Percentiles rank a stretch among this genome's conserved stretches.
Evolutionary conservation across 2,888 invertebrate species (phyloP).

Genomic region (Trachelus iudaicus): DNA sequence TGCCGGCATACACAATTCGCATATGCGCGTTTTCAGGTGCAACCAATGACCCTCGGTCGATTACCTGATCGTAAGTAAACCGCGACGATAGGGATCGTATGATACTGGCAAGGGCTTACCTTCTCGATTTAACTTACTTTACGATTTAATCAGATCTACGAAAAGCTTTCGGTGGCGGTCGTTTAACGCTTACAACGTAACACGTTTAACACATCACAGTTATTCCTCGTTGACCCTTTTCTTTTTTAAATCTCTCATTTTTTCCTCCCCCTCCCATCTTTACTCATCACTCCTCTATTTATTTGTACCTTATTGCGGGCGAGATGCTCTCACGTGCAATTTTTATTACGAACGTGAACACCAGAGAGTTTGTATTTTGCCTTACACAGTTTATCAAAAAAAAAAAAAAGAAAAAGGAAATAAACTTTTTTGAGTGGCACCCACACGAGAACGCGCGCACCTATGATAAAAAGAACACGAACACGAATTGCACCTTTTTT

Average conservation of each 20-base stretch:
- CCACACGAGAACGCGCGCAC: constrained; percentile 50
- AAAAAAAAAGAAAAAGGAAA: not conserved
- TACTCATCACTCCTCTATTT: not conserved
- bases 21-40: not conserved
- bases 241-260: not conserved
- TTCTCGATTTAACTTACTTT: not conserved
- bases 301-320: not conserved
- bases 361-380: constrained; percentile 59
- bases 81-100: not conserved
- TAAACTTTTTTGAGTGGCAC: constrained; percentile 58
- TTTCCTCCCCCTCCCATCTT: not conserved
- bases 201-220: not conserved
- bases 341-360: not conserved
- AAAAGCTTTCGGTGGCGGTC: constrained; percentile 60
- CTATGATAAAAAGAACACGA: constrained; percentile 7
- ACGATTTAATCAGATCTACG: not conserved
- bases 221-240: not conserved
- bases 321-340: not conserved
- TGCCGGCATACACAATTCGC: not conserved
- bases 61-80: not conserved
- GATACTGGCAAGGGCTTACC: not conserved
- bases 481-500: constrained; percentile 52
- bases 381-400: constrained; percentile 48
- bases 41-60: not conserved
- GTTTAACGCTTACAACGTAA: constrained; percentile 48